Evolutionary conservation across 92 coral and sea anemone species (phyloP), one percentile per base, ranked within the genome.

Genomic region (Metridium senile): DNA sequence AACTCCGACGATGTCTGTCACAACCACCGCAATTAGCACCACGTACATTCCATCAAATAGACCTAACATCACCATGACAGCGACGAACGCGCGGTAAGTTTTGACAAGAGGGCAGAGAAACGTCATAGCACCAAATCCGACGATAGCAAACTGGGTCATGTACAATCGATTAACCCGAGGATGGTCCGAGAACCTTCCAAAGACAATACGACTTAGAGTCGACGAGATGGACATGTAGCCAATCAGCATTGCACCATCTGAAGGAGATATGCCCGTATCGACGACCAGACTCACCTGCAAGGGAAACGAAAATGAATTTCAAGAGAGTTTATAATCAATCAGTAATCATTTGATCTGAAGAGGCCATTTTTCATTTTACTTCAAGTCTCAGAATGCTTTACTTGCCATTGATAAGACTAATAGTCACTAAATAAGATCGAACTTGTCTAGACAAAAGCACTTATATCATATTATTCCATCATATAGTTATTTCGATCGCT

Each of bases 151-250:
- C 81, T 94, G 98, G 49, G 97, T 92, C 90, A 94, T 78, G 56
- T 89, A 85, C 59, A 94, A 76, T 75, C 98, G 93, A 74, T 92
- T 92, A 23, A 94, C 98, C 54, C 71, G 86, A 74, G 97, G 98
- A 25, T 94, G 95, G 74, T 94, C 98, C 70, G 97, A 94, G 68
- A 91, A 84, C 69, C 76, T 89, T 53, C 98, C 98, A 89, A 94
- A 92, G 62, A 89, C 33, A 68, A 94, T 69, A 31, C 98, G 94
- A 76, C 95, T 89, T 65, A 92, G 52, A 9, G 97, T 94, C 66
- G 98, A 94, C 22, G 94, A 93, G 72, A 91, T 84, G 49, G 98
- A 91, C 98, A 94, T 91, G 83, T 86, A 89, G 28, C 98, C 98
- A 66, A 94, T 85, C 19, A 94, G 85, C 61, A 86, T 76, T 18